Percentiles rank a stretch among this genome's conserved stretches.
Evolutionary conservation across 2,113 vertebrate genomes (phyloP).

Genomic region (Sander lucioperca): DNA sequence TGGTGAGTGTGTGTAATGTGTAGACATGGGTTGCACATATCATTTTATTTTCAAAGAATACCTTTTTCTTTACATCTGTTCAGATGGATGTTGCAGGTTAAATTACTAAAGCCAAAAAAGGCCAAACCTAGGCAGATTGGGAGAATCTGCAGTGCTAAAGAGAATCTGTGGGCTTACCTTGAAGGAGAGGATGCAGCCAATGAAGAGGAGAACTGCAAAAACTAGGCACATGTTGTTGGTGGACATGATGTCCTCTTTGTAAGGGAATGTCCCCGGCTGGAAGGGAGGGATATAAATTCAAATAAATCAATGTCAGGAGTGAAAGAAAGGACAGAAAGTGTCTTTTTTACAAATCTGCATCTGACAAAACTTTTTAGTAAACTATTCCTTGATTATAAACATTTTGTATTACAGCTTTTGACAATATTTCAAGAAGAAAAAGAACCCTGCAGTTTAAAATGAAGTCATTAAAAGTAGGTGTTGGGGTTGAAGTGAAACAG

Average conservation of each 20-base stretch:
- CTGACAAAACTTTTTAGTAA: background rate
- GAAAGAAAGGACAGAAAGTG: background rate
- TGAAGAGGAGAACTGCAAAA: conserved; percentile 93
- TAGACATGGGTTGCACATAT: background rate
- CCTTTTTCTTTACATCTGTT: background rate
- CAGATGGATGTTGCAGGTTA: background rate
- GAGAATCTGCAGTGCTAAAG: background rate
- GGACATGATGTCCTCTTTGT: conserved; percentile 96
- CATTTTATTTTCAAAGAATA: background rate
- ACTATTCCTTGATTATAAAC: background rate
- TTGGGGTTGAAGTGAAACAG: background rate
- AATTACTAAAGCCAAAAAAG: background rate
- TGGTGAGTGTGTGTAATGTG: conserved; percentile 7
- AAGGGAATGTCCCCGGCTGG: conserved; percentile 93
- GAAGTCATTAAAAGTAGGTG: background rate
- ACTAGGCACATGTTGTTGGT: conserved; percentile 95
- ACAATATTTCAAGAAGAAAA: background rate
- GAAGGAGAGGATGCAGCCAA: conserved; percentile 93
- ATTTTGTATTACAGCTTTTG: background rate
- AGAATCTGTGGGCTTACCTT: conserved; percentile 84
- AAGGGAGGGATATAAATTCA: conserved; percentile 17
- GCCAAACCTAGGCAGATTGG: background rate
- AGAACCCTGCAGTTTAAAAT: background rate
- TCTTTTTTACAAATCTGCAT: conserved; percentile 2
- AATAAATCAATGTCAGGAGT: background rate